These are phyloP conservation scores for Heliornis fulica DNA, from an alignment of 2,113 vertebrate genomes.

Conservation along the genomic window DNA sequence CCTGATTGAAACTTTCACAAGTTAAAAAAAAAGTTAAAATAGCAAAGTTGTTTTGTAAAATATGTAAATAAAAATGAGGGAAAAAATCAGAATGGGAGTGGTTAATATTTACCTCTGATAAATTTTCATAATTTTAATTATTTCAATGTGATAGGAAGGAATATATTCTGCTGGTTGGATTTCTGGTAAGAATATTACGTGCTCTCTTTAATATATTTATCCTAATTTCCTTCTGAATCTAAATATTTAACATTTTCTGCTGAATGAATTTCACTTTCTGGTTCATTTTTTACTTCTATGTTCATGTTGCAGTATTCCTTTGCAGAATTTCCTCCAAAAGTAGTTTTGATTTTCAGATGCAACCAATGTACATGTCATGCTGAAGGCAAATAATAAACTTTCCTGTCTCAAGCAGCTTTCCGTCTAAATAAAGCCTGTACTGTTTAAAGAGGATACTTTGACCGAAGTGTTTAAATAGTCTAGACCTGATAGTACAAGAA, in stretches of 20 bases:
- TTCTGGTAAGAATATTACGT: background rate
- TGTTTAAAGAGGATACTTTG: slow-evolving; percentile 45
- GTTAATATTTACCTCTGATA: background rate
- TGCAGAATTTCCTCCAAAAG: background rate
- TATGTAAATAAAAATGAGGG: background rate
- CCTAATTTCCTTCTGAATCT: background rate
- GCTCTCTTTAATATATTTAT: background rate
- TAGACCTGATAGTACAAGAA: background rate
- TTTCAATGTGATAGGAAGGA: background rate
- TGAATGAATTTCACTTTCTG: background rate
- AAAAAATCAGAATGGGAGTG: background rate
- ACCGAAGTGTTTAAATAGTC: slow-evolving; percentile 24
- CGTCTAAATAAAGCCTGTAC: slow-evolving; percentile 39
- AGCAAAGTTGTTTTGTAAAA: background rate
- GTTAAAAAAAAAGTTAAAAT: background rate
- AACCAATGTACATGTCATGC: background rate
- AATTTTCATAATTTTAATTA: background rate
- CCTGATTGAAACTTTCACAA: background rate
- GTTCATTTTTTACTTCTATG: background rate
- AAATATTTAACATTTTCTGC: background rate
- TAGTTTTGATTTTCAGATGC: background rate
- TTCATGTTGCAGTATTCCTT: background rate
- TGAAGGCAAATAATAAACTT: slow-evolving; percentile 18
- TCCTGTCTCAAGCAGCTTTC: slow-evolving; percentile 41
- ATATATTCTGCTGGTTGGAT: background rate